Evolutionary conservation across 1,140 invertebrate genomes (phyloP), one percentile per base, ranked within the genome.

Genomic region (Phymastichus coffea): DNA sequence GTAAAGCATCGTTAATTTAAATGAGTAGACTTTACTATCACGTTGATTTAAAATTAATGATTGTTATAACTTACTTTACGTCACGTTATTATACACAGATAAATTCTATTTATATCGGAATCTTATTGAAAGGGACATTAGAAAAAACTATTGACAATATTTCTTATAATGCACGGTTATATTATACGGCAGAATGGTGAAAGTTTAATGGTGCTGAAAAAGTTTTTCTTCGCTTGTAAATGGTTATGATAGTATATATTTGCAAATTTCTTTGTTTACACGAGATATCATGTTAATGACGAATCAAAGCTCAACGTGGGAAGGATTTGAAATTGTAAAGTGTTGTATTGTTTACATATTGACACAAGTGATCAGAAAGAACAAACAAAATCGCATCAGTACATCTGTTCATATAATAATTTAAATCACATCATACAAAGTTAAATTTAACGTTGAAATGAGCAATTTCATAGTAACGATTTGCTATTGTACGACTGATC

Each of bases 191-290:
- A 43, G 22, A 8, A 51, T 43, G 2, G 8, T 26, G 6, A 46
- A 28, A 49, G 26, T 51, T 44, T 44, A 2, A 35, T 46, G 48
- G 40, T 59, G 48, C 40, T 52, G 41, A 22, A 61, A 15, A 25
- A 1, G 20, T 35, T 44, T 4, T 33, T 33, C 20, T 17, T 26
- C 28, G 26, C 30, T 49, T 48, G 33, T n/a, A n/a, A 30, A 37
- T 14, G 33, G 25, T 28, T 41, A 40, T 49, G 9, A 26, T 30
- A 40, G 17, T 26, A 22, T 49, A 17, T 23, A 26, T 46, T 10
- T 54, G 20, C 9, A 54, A 15, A 53, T 43, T 49, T 54, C 40
- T 17, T 57, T 17, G 33, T 54, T 6, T 44, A 10, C 22, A 23
- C 30, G 9, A 14, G 7, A 37, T 12, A 20, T 9, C 15, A 40